A percentile compares a stretch with the other conserved stretches of the same genome.
These are phyloP conservation scores for Thyatira batis DNA, from an alignment of 2,888 invertebrate genomes.

Conservation along the genomic window DNA sequence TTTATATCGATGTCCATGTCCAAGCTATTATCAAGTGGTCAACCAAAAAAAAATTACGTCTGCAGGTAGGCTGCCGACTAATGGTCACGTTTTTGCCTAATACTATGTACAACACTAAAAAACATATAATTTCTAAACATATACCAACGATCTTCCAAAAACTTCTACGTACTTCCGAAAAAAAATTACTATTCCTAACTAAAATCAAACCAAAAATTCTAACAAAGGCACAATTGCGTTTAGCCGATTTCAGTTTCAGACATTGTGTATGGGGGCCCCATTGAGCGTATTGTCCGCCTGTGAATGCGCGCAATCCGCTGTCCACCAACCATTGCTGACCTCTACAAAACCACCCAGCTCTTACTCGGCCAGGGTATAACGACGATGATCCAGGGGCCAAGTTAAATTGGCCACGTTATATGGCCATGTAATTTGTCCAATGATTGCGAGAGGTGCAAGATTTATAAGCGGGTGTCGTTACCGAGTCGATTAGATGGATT, in stretches of 20 bases:
- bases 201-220: constrained; percentile 20
- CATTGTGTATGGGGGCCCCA: constrained; percentile 40
- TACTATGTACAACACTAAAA: too few species aligned
- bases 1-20: too few species aligned
- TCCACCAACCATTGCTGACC: constrained; percentile 31
- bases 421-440: constrained; percentile 48
- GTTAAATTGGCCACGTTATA: constrained; percentile 16
- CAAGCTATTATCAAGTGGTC: too few species aligned
- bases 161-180: too few species aligned
- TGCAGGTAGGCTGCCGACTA: too few species aligned
- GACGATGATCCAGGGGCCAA: constrained; percentile 15
- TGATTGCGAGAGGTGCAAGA: constrained; percentile 47
- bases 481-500: constrained; percentile 10
- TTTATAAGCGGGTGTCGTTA: constrained; percentile 35
- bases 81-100: too few species aligned
- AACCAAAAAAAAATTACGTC: too few species aligned
- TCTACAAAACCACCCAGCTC: not conserved
- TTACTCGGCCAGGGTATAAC: not conserved
- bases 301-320: constrained; percentile 43
- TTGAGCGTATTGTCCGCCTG: constrained; percentile 44
- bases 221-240: constrained; percentile 26
- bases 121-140: too few species aligned
- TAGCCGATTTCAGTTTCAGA: constrained; percentile 36
- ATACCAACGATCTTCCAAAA: too few species aligned
- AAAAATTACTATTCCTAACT: not conserved